These are phyloP conservation scores for Bradypodion ventrale DNA, from an alignment of 2,797 vertebrate species.

Conservation along the genomic window DNA sequence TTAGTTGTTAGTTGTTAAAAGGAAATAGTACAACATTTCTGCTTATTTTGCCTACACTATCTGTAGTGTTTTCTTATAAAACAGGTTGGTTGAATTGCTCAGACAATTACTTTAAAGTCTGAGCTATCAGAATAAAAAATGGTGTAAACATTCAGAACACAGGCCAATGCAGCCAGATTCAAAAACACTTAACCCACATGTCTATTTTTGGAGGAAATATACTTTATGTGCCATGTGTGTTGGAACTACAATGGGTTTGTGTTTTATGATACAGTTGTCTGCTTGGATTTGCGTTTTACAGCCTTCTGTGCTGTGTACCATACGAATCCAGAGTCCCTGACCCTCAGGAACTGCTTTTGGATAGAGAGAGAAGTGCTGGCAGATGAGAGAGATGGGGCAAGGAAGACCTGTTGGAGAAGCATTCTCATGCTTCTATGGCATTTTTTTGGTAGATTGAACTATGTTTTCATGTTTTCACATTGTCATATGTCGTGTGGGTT, in stretches of 20 bases:
- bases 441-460: background rate
- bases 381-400: background rate
- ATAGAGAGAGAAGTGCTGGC: background rate
- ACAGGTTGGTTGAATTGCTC: too few species aligned
- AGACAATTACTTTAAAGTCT: background rate
- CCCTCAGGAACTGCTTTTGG: background rate
- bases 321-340: background rate
- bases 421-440: background rate
- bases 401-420: background rate
- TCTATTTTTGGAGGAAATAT: background rate
- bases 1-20: background rate
- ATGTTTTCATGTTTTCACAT: background rate
- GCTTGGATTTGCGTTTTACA: too few species aligned
- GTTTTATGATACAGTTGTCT: background rate
- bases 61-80: too few species aligned
- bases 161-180: too few species aligned
- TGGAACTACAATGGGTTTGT: background rate
- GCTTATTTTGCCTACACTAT: constrained; percentile 1
- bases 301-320: background rate
- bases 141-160: background rate
- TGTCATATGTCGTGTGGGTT: background rate
- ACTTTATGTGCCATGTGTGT: background rate
- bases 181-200: background rate
- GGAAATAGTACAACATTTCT: background rate
- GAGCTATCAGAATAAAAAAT: background rate